Base-by-base conservation (phyloP, 2,888 invertebrate species). In the Petrolisthes cinctipes region DNA sequence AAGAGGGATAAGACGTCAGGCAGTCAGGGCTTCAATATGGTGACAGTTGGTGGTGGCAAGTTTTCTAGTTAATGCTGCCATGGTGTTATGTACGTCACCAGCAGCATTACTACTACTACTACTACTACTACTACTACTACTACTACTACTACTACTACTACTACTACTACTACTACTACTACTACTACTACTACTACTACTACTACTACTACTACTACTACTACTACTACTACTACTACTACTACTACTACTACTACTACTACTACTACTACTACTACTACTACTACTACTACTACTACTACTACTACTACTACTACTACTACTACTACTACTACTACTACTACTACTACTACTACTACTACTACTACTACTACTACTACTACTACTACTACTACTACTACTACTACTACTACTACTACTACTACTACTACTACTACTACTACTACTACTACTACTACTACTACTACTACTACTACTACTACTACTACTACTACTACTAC, bases 281-380 rank as follows among this genome's bases (percentile, higher is more conserved):
- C 61, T 14, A 61, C 61, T 61, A 61, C 61, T 61, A 61, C 61
- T 61, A 61, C 61, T 61, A 61, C 14, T 61, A 61, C 61, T 61
- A 61, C 61, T 61, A 61, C 14, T 9, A 61, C 61, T 61, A 61
- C 14, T 61, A 61, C 61, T 61, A 61, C 61, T 61, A 61, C 61
- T 61, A 61, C 61, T 61, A 61, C 61, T 61, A 61, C 14, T 61
- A 61, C 61, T 61, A 61, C 61, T 61, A 61, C 61, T 61, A 9
- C 7, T 6, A 14, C 7, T 9, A 76, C 75, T 76, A 76, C 75
- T 76, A 76, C 37, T 76, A 76, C 75, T 76, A 76, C 75, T 76
- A 76, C 37, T 76, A 76, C 37, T 76, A 76, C 75, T 76, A 76
- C 75, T 76, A 76, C 75, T 76, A 76, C 37, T 76, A 76, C 75